phyloP scores from a whole-genome alignment of 2,888 invertebrate species.

The Hydraecia micacea region DNA sequence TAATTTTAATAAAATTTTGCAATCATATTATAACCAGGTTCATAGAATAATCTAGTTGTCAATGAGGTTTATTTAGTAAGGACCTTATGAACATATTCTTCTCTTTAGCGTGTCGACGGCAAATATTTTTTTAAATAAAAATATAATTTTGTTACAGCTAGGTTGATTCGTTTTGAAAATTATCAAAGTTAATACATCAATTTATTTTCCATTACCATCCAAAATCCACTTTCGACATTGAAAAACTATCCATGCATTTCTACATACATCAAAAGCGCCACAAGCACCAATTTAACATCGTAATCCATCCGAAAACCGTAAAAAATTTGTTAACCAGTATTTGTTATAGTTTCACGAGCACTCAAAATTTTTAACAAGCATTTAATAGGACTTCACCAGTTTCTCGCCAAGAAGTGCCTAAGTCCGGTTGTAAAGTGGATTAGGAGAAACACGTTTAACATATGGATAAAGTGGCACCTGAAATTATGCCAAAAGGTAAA shows the following conservation, averaged over 20 bases:
- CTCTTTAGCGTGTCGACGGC: neutral
- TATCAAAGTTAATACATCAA: neutral
- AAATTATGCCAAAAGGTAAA: neutral
- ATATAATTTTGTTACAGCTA: neutral
- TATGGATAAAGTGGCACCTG: neutral
- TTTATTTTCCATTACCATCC: neutral
- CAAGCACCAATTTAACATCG: conserved; percentile 22
- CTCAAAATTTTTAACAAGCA: conserved; percentile 32
- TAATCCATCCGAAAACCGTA: conserved; percentile 43
- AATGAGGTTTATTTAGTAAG: neutral
- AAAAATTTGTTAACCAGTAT: conserved; percentile 25
- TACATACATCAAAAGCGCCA: neutral
- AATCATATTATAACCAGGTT: neutral
- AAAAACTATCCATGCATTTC: neutral
- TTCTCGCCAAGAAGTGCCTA: conserved; percentile 29
- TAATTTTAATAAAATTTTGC: neutral
- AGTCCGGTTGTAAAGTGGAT: conserved; percentile 31
- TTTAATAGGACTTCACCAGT: conserved; percentile 20
- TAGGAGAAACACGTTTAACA: conserved; percentile 39
- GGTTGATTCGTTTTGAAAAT: neutral
- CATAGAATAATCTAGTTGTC: neutral
- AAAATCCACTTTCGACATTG: neutral
- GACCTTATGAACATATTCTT: neutral
- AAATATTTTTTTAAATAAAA: neutral
- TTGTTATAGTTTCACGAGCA: conserved; percentile 38